Percentiles rank a stretch among this genome's conserved stretches.
These are phyloP conservation scores for Anagrus nilaparvatae DNA, from an alignment of 1,140 invertebrate genomes.

Conservation along the genomic window DNA sequence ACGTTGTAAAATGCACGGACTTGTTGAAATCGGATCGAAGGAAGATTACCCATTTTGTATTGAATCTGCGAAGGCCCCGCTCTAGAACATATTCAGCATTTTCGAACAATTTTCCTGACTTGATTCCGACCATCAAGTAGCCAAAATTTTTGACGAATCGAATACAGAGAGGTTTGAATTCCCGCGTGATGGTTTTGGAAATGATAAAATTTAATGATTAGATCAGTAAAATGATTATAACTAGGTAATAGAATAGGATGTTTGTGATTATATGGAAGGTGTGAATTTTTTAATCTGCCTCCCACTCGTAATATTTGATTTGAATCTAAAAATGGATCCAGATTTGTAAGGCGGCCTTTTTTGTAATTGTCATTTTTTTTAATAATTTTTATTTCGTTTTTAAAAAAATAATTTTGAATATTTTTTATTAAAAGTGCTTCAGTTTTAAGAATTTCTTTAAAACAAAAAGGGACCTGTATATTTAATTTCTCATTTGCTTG, in stretches of 20 bases:
- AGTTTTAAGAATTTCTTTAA: too few species aligned
- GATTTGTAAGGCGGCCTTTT: too few species aligned
- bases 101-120: neutral
- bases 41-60: slow-evolving; percentile 4
- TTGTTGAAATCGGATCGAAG: neutral
- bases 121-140: neutral
- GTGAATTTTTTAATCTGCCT: neutral
- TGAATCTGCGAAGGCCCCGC: neutral
- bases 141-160: neutral
- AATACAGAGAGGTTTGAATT: neutral
- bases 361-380: slow-evolving; percentile 18
- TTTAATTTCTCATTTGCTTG: too few species aligned
- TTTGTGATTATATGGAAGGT: neutral
- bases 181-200: neutral
- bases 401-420: too few species aligned
- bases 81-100: neutral
- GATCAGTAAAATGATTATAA: slow-evolving; percentile 3
- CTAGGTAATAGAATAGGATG: slow-evolving; percentile 5
- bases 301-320: neutral
- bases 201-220: slow-evolving; percentile 1
- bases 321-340: slow-evolving; percentile 2
- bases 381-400: too few species aligned
- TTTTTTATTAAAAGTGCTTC: too few species aligned
- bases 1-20: neutral
- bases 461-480: too few species aligned